Evolutionary conservation across 1,140 invertebrate genomes (phyloP), one percentile per base, ranked within the genome.

Genomic region (Nasonia vitripennis): DNA sequence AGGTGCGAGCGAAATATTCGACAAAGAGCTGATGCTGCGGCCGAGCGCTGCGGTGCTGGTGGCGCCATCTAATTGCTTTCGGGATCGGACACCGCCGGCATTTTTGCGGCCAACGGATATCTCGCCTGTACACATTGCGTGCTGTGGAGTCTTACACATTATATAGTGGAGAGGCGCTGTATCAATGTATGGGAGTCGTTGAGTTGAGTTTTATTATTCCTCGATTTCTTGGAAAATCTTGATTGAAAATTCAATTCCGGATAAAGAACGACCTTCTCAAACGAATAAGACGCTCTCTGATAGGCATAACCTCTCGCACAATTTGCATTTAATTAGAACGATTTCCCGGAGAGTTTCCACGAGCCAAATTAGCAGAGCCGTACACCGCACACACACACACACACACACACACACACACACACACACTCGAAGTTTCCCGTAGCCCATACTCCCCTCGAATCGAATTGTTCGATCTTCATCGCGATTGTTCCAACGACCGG

Each of bases 251-350:
- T 27, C 27, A 27, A 27, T 27, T 27, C 27, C 27, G 27, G 27
- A 27, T 27, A 27, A 27, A 27, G 27, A 27, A 27, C 27, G 27
- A 27, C 27, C 27, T 27, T 27, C 27, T 27, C 51, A 14, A 5
- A 55, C 12, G 12, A 27, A 14, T 62, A 62, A 62, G 55, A 62
- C 20, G 17, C 20, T 62, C 6, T 62, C 55, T 20, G n/a, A 20
- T 7, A 62, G 55, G 14, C 55, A 62, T 62, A 45, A 34, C 73
- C 73, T 20, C 20, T 23, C n/a, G 75, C 23, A 23, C 75, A 78
- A 78, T 78, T 78, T 51, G 48, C 75, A 78, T 78, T 55, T 75
- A 75, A 75, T 75, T 75, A 75, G 37, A 75, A 45, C 73, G 17
- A 75, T 75, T 75, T 45, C 73, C 37, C 7, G 27, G 37, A 45